Evolutionary conservation across 2,113 vertebrate species (phyloP), one percentile per base, ranked within the genome.

Genomic region (Upupa epops): DNA sequence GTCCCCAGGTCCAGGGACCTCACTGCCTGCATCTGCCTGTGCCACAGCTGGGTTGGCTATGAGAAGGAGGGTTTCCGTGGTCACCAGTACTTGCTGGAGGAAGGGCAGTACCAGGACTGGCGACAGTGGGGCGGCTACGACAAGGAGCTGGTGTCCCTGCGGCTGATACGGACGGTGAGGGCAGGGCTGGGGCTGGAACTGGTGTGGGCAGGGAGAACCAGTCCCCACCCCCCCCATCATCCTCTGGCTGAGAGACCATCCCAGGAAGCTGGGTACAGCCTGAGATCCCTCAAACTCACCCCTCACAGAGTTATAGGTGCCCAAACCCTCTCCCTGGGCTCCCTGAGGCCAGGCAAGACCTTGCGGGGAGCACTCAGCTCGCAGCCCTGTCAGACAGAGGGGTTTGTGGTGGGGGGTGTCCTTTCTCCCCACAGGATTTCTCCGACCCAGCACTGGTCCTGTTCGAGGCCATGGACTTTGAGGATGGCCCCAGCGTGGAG

Each of bases 41-140:
- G 51, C 29, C 13, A 5, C 89, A 99, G 99, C 92, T 99, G 99
- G 99, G 98, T 99, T 13, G 99, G 98, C 88, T 99, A 98, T 0
- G 98, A 99, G 96, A 99, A 99, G 95, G 98, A 98, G 77, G 98
- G 98, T 4, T 99, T 98, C 97, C 97, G 98, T 6, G 99, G 99
- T 20, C 97, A 98, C 96, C 99, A 99, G 97, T 99, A 99, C 95
- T 97, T 99, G 90, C 97, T 99, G 96, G 99, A 99, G 93, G 99
- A 99, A 95, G 99, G 99, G 3, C 97, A 99, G n/a, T 99, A 99
- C 71, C 96, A 96, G 3, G 98, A 99, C 96, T 99, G 98, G 98
- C 97, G 97, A 71, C 97, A 98, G 14, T 99, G 99, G 99, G 98
- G 99, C 4, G 99, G 98, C 95, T 97, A 95, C 29, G 71, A 97